Base-by-base conservation (phyloP, 2,113 vertebrate species). In the Oryzias celebensis region DNA sequence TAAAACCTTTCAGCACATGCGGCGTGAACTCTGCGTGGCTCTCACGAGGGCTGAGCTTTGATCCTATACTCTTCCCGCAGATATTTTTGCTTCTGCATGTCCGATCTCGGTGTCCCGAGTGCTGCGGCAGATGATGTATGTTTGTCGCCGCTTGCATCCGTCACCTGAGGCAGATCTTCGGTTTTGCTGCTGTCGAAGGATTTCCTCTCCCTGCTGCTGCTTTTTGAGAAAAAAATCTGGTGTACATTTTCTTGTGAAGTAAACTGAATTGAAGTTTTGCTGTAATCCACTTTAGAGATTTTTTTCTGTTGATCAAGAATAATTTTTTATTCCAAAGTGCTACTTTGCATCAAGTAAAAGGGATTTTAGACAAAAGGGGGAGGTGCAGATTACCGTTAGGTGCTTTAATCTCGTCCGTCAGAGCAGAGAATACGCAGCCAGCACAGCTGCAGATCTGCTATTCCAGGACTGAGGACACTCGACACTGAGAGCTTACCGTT, bases 391-490 rank as follows among this genome's bases (percentile, higher is more conserved):
- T 36, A 36, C 2, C 7, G 10, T 36, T 36, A 12, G 17, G 16
- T 42, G 13, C 44, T 53, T 56, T 47, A 43, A 72, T 58, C 16
- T 13, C 28, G 0, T 26, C 0, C 3, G 52, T 51, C 45, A 44
- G 63, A 78, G 60, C 42, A 56, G 43, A 17, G 16, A 26, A 3
- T 50, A 58, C 58, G 63, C 83, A 88, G 83, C 83, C 82, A 58
- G 50, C 70, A 72, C 68, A 85, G 81, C 78, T 84, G 84, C 67
- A 77, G 82, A 14, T 54, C 68, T 76, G 77, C 81, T 91, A 89
- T 88, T 91, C 83, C 84, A 88, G 80, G 75, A 69, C 65, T 22
- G 65, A 64, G 48, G 85, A 84, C 72, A 90, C 85, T 78, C 5
- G 60, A 91, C 57, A 86, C 80, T 68, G 6, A 57, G 47, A 22